Evolutionary conservation across 2,797 vertebrate genomes (phyloP).

Genomic region (Hippopotamyrus pictus): DNA sequence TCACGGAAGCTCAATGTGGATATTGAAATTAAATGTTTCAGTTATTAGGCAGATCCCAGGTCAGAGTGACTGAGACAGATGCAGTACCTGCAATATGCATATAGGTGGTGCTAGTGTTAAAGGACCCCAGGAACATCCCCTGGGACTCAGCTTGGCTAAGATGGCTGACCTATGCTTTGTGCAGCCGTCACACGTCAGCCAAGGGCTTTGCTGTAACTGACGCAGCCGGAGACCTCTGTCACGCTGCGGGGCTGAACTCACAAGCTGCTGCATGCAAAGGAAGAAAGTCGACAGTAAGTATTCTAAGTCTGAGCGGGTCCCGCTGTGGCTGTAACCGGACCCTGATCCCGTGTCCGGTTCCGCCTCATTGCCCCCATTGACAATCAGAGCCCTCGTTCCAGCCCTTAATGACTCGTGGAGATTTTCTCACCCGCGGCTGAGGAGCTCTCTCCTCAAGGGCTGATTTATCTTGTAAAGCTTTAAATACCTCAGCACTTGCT

Average conservation of each 20-base stretch:
- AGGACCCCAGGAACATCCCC: not conserved
- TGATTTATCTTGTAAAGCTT: conserved; percentile 9
- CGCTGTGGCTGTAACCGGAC: not conserved
- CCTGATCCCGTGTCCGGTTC: not conserved
- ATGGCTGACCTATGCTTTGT: not conserved
- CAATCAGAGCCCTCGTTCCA: not conserved
- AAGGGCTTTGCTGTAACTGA: not conserved
- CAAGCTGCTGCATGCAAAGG: not conserved
- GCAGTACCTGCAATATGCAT: not conserved
- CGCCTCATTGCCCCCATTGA: not conserved
- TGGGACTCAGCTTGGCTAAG: not conserved
- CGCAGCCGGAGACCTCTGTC: not conserved
- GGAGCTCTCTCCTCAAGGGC: not conserved
- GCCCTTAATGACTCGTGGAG: conserved; percentile 12
- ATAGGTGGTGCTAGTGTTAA: not conserved
- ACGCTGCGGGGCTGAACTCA: not conserved
- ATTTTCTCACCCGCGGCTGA: conserved; percentile 3
- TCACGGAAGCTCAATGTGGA: not conserved
- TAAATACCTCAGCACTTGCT: not conserved
- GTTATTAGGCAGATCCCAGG: not conserved
- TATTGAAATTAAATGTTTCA: not conserved
- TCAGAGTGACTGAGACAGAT: not conserved
- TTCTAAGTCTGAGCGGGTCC: not conserved
- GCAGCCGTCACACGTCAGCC: not conserved
- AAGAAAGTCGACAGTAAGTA: not conserved